Evolutionary conservation across 2,888 invertebrate genomes (phyloP), one percentile per base, ranked within the genome.

Genomic region (Drosophila mimica): DNA sequence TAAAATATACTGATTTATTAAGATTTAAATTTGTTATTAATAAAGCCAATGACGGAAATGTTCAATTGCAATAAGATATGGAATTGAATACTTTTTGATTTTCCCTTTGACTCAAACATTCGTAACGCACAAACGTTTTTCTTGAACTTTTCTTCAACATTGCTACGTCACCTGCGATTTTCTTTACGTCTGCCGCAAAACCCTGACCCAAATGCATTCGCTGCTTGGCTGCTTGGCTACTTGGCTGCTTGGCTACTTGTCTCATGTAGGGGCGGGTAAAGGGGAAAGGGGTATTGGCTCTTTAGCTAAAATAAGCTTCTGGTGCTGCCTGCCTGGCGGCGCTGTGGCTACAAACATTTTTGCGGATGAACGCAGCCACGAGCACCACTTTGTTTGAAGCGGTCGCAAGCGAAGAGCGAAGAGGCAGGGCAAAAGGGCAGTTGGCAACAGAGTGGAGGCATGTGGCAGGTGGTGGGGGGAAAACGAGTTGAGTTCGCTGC

Each of bases 321-420:
- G 71, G 74, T 69, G 70, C 65, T 68, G 53, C 60, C 56, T 65
- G 56, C 67, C 77, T 83, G 74, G 52, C 59, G 70, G 71, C 66
- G 8, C 36, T 52, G 31, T 60, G 66, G 79, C 40, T 80, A 87
- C 89, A 87, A 87, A 87, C 87, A 90, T 82, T 87, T 87, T 87
- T 89, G 76, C 90, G 87, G 90, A 85, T 87, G 89, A 88, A 74
- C 78, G 87, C 80, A 80, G 76, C 77, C 72, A 84, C 74, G 68
- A 87, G 86, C 70, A 82, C 82, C 82, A 90, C 90, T 87, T 89
- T 87, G 86, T 76, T 74, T 59, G 67, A 65, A 71, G 65, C 70
- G 75, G 76, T 53, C 70, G 70, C 53, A 64, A 52, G 5, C 15
- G 15, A 46, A 46, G 28, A 25, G 20, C 15, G 46, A 15, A 8